Evolutionary conservation across 2,888 invertebrate species (phyloP).

Genomic region (Microchrysa polita): DNA sequence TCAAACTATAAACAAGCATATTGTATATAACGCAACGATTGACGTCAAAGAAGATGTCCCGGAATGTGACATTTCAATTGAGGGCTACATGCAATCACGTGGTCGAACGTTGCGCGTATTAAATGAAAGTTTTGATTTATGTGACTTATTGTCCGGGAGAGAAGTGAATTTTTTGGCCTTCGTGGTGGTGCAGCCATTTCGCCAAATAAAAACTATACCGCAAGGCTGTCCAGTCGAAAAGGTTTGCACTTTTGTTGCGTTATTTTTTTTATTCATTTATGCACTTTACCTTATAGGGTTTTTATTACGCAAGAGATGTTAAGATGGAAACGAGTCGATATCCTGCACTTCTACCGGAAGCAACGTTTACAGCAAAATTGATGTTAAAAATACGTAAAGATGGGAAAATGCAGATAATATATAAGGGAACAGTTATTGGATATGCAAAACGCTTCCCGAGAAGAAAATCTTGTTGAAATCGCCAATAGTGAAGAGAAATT

Average conservation of each 20-base stretch:
- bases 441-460: neutral
- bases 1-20: neutral
- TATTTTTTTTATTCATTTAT: neutral
- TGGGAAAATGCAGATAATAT: neutral
- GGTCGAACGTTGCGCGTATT: neutral
- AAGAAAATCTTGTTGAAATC: neutral
- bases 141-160: neutral
- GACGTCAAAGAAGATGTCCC: slow-evolving; percentile 6
- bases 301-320: slow-evolving; percentile 16
- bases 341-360: slow-evolving; percentile 12
- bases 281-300: neutral
- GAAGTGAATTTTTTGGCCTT: slow-evolving; percentile 7
- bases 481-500: too few relatives aligned
- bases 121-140: slow-evolving; percentile 20
- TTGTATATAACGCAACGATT: slow-evolving; percentile 11
- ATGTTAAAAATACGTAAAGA: neutral
- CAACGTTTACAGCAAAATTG: slow-evolving; percentile 14
- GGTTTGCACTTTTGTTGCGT: neutral
- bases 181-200: slow-evolving; percentile 7
- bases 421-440: slow-evolving; percentile 7
- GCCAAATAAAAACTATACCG: slow-evolving; percentile 8
- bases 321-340: slow-evolving; percentile 9
- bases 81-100: slow-evolving; percentile 18
- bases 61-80: neutral
- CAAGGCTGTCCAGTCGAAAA: neutral